A percentile compares a stretch with the other conserved stretches of the same genome.
phyloP scores from a whole-genome alignment of 2,797 vertebrate species.

The Siniperca scherzeri region DNA sequence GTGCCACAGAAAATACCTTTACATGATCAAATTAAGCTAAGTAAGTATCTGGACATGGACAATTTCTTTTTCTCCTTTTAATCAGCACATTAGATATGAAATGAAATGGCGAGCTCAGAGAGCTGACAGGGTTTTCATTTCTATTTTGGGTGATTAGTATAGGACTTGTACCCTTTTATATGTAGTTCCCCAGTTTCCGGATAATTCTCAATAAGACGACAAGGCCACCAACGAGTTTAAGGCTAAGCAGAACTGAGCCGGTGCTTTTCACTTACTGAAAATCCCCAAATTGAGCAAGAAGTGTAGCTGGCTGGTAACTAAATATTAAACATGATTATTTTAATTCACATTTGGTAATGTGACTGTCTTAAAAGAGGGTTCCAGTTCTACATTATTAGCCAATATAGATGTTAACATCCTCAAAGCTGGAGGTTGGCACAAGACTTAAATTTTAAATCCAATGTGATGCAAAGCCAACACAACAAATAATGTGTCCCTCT shows the following conservation, averaged over 20 bases:
- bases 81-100: neutral
- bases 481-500: neutral
- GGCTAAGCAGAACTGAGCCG: neutral
- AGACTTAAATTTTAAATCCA: neutral
- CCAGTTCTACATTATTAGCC: too few species aligned
- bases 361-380: neutral
- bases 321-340: neutral
- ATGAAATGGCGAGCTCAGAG: neutral
- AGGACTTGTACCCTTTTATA: neutral
- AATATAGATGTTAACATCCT: neutral
- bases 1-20: neutral
- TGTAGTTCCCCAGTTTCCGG: neutral
- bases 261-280: neutral
- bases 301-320: neutral
- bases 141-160: neutral
- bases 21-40: slow-evolving; percentile 11
- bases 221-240: neutral
- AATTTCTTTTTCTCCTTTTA: neutral
- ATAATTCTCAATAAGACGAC: neutral
- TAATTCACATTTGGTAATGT: neutral
- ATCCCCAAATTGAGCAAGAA: neutral
- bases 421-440: neutral
- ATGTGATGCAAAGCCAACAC: slow-evolving; percentile 9
- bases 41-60: neutral
- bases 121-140: rapidly evolving